These are phyloP conservation scores for Cataglyphis rosenhaueri DNA, from an alignment of 2,888 invertebrate genomes.

Conservation along the genomic window DNA sequence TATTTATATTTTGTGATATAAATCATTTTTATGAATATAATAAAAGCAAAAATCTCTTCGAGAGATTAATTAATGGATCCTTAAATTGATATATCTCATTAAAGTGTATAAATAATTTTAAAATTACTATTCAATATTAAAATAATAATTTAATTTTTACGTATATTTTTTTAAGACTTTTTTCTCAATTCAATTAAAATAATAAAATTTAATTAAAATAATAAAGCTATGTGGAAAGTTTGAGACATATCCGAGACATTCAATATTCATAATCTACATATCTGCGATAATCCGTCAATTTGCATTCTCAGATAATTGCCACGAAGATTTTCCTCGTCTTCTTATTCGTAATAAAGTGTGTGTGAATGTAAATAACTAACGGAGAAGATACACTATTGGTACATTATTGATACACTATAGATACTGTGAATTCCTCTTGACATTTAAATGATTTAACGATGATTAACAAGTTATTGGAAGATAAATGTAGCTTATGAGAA, in stretches of 20 bases:
- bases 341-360: not conserved
- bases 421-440: not conserved
- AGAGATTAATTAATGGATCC: not conserved
- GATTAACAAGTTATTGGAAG: not conserved
- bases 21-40: not conserved
- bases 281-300: not conserved
- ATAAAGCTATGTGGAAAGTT: not conserved
- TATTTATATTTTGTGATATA: not conserved
- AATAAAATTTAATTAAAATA: not conserved
- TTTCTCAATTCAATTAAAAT: not conserved
- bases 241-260: not conserved
- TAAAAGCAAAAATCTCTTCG: not conserved
- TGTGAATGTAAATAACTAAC: not conserved
- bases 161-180: not conserved
- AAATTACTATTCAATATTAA: not conserved
- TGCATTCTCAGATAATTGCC: not conserved
- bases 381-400: not conserved
- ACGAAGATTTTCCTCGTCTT: not conserved
- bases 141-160: not conserved
- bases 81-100: not conserved
- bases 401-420: not conserved
- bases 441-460: slow-evolving; percentile 1
- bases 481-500: not conserved
- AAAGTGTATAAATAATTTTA: not conserved
- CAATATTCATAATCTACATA: slow-evolving; percentile 13